Evolutionary conservation across 1,140 invertebrate species (phyloP).

Genomic region (Adelges cooleyi): DNA sequence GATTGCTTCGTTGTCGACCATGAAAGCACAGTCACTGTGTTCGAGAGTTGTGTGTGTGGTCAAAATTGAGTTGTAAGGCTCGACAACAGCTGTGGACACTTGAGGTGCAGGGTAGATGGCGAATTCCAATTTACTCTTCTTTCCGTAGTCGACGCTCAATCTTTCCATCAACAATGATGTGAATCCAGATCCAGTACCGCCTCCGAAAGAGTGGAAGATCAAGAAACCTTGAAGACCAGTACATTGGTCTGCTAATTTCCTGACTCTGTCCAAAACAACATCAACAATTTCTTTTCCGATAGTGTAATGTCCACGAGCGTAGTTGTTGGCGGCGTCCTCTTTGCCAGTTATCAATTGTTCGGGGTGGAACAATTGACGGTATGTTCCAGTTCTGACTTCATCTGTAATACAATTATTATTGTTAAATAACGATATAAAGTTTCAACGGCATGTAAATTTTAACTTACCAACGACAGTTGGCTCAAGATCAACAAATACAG

Average conservation of each 20-base stretch:
- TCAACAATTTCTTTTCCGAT: slow-evolving; percentile 46
- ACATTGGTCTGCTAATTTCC: slow-evolving; percentile 39
- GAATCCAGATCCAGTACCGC: slow-evolving; percentile 73
- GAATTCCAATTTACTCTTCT: slow-evolving; percentile 60
- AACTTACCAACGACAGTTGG: slow-evolving; percentile 52
- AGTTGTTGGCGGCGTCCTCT: slow-evolving; percentile 81
- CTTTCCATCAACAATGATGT: slow-evolving; percentile 66
- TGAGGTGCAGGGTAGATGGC: slow-evolving; percentile 67
- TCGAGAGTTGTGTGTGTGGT: slow-evolving; percentile 54
- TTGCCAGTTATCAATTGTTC: slow-evolving; percentile 68
- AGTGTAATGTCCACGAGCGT: too few species aligned
- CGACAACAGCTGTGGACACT: slow-evolving; percentile 40
- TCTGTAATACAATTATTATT: slow-evolving; percentile 37
- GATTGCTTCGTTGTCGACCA: slow-evolving; percentile 78
- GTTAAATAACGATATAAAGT: slow-evolving; percentile 16
- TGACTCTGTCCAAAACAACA: slow-evolving; percentile 38
- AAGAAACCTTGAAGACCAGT: slow-evolving; percentile 58
- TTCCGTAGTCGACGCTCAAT: slow-evolving; percentile 59
- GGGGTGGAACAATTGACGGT: slow-evolving; percentile 63
- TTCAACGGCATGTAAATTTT: not conserved
- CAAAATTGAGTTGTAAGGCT: slow-evolving; percentile 55
- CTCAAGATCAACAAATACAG: slow-evolving; percentile 68
- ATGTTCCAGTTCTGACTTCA: slow-evolving; percentile 62
- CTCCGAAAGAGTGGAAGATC: too few species aligned
- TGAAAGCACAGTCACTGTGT: slow-evolving; percentile 52